Conservation (phyloP, 2,113 vertebrate species). For the Chlamydotis undulata region DNA sequence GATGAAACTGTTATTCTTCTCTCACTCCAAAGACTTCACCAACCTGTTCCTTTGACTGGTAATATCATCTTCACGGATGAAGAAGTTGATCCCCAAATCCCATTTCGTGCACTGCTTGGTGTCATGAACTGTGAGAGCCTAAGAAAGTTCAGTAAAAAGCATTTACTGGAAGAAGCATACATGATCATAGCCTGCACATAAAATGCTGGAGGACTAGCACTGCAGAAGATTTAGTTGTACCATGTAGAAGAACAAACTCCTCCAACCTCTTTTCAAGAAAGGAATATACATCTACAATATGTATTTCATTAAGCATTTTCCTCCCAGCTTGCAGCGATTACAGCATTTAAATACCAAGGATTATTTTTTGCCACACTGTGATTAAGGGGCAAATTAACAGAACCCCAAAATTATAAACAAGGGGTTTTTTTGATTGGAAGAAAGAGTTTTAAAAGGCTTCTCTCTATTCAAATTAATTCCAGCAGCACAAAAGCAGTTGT, state of each 20-base stretch:
- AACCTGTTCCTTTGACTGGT: slow-evolving; percentile 87
- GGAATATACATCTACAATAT: background rate
- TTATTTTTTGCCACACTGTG: background rate
- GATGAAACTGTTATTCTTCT: background rate
- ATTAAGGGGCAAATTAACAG: background rate
- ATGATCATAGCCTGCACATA: background rate
- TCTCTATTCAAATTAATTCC: background rate
- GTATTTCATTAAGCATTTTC: background rate
- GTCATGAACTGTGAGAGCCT: slow-evolving; percentile 95
- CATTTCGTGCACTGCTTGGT: slow-evolving; percentile 83
- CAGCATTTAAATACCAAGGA: background rate
- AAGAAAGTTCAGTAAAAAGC: background rate
- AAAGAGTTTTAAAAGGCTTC: background rate
- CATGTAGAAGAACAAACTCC: background rate
- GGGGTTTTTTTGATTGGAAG: background rate
- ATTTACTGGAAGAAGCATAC: background rate
- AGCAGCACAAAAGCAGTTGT: background rate
- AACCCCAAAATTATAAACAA: background rate
- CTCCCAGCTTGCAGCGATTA: background rate
- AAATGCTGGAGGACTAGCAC: background rate
- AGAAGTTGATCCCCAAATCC: slow-evolving; percentile 96
- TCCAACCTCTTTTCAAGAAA: background rate
- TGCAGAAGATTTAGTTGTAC: background rate
- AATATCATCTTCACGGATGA: slow-evolving; percentile 91
- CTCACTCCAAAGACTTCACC: slow-evolving; percentile 2